Base-by-base conservation (phyloP, 1,140 invertebrate species). In the Agrilus planipennis region DNA sequence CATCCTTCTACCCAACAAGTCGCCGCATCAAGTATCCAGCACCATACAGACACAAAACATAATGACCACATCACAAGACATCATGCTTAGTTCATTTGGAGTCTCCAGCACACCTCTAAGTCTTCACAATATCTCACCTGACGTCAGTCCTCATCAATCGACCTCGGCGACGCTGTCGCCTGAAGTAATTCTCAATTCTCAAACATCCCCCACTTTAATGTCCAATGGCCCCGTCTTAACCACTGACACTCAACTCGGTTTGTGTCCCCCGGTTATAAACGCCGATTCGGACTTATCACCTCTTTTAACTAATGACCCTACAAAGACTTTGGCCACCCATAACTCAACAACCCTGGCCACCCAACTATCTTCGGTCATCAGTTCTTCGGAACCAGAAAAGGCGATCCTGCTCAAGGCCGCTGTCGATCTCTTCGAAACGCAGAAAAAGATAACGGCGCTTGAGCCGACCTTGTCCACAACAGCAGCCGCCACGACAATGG, bases 361-460 rank as follows among this genome's bases (percentile, higher is more conserved):
- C 32, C 41, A 31, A 25, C 17, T 30, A 10, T 17, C 35, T 3
- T 52, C 60, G 10, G 69, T 72, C 25, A 72, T 70, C 27, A 68
- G 77, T 29, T 65, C 76, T 1, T 69, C 73, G 0, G 74, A 77
- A n/a, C 70, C 73, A 12, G 74, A 77, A 38, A 77, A 76, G 54
- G 75, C 69, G 27, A 75, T 79, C 63, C 69, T 77, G 39, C 58
- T 78, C 16, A 75, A 75, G 47, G 75, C 75, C 2, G 72, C 75
- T 1, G 75, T 72, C 0, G 75, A 77, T 59, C 71, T 76, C 44
- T 63, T 60, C 0, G 46, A 60, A 49, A 62, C 56, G 12, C 59
- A 62, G 44, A 57, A 59, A 40, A 56, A 55, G 43, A 49, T 61
- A 12, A 47, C 20, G 12, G 48, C 52, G 17, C 28, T 53, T 35